phyloP scores from a whole-genome alignment of 2,113 vertebrate species.

The Elephantulus edwardii region DNA sequence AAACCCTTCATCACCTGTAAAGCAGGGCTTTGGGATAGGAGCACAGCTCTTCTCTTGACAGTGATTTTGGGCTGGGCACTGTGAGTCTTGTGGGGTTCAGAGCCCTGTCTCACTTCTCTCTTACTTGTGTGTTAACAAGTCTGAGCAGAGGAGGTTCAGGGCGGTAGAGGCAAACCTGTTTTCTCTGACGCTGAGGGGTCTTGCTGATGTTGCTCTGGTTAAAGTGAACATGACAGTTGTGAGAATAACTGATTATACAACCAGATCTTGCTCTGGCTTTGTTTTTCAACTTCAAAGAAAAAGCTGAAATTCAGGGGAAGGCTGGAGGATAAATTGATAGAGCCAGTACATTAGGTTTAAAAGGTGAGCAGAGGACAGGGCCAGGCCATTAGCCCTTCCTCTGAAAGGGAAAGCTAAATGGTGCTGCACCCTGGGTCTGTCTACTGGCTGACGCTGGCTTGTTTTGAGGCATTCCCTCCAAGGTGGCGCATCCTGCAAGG shows the following conservation, averaged over 20 bases:
- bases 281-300: slow-evolving; percentile 5
- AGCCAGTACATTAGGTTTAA: not conserved
- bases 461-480: not conserved
- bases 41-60: not conserved
- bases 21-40: not conserved
- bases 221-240: not conserved
- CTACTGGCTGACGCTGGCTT: not conserved
- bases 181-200: not conserved
- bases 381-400: not conserved
- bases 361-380: not conserved
- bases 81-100: accelerated
- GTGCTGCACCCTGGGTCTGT: not conserved
- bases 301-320: not conserved
- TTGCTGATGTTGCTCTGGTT: not conserved
- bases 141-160: not conserved
- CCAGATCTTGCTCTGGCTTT: slow-evolving; percentile 3
- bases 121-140: not conserved
- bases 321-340: not conserved
- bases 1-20: not conserved
- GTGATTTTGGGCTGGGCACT: not conserved
- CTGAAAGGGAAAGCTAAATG: not conserved
- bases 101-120: not conserved
- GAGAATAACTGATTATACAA: not conserved
- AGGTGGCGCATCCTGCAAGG: accelerated
- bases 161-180: not conserved